Evolutionary conservation across 92 coral and sea anemone species (phyloP).

Genomic region (Siderastrea siderea): DNA sequence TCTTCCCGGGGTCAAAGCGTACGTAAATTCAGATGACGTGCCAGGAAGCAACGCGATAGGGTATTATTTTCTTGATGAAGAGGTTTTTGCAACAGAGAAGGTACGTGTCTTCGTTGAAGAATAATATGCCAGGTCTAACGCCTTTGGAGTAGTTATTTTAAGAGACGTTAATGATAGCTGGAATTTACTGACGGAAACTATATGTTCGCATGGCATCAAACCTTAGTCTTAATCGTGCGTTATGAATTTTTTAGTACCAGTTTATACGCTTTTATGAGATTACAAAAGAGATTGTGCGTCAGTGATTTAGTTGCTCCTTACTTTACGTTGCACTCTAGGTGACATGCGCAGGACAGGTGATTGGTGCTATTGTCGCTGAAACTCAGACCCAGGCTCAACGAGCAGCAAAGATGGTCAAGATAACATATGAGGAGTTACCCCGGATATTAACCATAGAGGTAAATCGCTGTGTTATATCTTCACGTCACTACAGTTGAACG

Average conservation of each 20-base stretch:
- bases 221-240: too few species aligned
- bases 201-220: too few species aligned
- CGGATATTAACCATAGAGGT: slow-evolving; percentile 87
- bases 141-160: too few species aligned
- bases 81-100: slow-evolving; percentile 60
- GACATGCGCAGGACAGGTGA: slow-evolving; percentile 85
- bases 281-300: background rate
- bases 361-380: slow-evolving; percentile 88
- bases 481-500: too few species aligned
- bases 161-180: too few species aligned
- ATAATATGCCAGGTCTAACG: too few species aligned
- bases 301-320: background rate
- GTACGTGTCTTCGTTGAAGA: background rate
- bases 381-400: slow-evolving; percentile 95
- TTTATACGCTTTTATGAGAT: too few species aligned
- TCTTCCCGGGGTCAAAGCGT: slow-evolving; percentile 62
- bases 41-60: slow-evolving; percentile 63
- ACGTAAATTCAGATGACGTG: slow-evolving; percentile 66
- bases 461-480: background rate
- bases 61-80: slow-evolving; percentile 38
- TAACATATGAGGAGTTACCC: slow-evolving; percentile 83
- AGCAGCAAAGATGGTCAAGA: slow-evolving; percentile 86
- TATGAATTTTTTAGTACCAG: too few species aligned
- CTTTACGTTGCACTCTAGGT: slow-evolving; percentile 50
- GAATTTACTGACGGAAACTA: too few species aligned